Conservation (phyloP, 2,888 invertebrate genomes). For the Microctonus aethiopoides region DNA sequence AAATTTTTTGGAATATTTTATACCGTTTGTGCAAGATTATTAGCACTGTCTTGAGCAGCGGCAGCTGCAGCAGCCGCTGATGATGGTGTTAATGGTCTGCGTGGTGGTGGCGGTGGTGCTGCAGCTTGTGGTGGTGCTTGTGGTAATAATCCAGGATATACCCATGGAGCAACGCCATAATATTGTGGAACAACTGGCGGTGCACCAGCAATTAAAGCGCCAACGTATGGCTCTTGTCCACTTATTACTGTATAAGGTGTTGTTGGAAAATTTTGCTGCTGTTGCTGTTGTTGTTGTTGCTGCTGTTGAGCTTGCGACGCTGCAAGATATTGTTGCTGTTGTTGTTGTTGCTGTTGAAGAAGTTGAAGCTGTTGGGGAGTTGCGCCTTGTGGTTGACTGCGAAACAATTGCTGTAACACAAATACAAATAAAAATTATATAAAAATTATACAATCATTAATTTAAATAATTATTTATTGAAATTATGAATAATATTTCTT, state of each 20-base stretch:
- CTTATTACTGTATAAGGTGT: constrained; percentile 91
- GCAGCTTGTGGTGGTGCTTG: constrained; percentile 72
- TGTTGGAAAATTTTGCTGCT: constrained; percentile 85
- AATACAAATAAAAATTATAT: not conserved
- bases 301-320: constrained; percentile 80
- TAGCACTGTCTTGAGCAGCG: constrained; percentile 70
- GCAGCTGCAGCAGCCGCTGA: constrained; percentile 76
- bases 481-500: not conserved
- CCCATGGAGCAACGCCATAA: constrained; percentile 93
- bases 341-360: constrained; percentile 75
- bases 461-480: not conserved
- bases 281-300: constrained; percentile 82
- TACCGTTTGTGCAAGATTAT: constrained; percentile 68
- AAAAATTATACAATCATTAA: not conserved
- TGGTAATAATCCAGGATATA: constrained; percentile 85
- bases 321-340: constrained; percentile 74
- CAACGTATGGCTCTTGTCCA: constrained; percentile 84
- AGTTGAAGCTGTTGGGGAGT: constrained; percentile 75
- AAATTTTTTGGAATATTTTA: too few species aligned
- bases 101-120: constrained; percentile 68
- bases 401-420: constrained; percentile 84
- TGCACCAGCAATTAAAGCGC: constrained; percentile 82
- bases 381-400: constrained; percentile 79
- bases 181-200: constrained; percentile 82
- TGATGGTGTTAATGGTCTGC: constrained; percentile 83